Base-by-base conservation (phyloP, 2,797 vertebrate genomes). In the Phoebastria nigripes region DNA sequence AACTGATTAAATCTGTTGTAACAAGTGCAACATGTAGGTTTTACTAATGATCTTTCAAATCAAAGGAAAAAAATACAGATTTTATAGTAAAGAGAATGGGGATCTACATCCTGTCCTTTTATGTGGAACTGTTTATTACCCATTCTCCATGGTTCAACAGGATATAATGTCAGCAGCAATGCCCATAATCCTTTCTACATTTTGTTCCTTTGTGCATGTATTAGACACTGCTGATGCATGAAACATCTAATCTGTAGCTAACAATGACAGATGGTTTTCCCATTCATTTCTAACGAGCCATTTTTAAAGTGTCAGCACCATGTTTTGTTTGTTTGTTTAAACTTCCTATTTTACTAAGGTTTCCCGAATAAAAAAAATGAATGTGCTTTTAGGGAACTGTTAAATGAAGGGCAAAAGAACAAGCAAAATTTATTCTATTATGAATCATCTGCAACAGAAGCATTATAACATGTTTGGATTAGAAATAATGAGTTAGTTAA, bases 181-280 rank as follows among this genome's bases (percentile, higher is more conserved):
- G 85, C 33, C 73, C 22, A 89, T 93, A 95, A 94, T 94, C 44
- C 58, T 93, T 72, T 61, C 79, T 86, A 91, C 94, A 66, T 63
- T 96, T 95, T 89, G 26, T n/a, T 90, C 90, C 37, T 96, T 96
- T 95, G 37, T 92, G 47, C 26, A 76, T 84, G 31, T 59, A 73
- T 83, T 82, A 94, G 62, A 69, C 83, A 93, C 49, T 84, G 49
- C 8, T 18, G 22, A 96, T 83, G 93, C 84, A 95, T 62, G 92
- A 91, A 97, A 95, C 82, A 92, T 56, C 35, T 94, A 73, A 96
- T 94, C 78, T 90, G 46, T 59, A 82, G 67, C 67, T 95, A 97
- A 96, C 74, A 93, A 73, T 95, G 95, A 97, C 79, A 87, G 82
- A 97, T 82, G 54, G 46, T 72, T 96, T 96, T 96, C 74, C 62